Base-by-base conservation (phyloP, 2,888 invertebrate species). In the Tiliacea citrago region DNA sequence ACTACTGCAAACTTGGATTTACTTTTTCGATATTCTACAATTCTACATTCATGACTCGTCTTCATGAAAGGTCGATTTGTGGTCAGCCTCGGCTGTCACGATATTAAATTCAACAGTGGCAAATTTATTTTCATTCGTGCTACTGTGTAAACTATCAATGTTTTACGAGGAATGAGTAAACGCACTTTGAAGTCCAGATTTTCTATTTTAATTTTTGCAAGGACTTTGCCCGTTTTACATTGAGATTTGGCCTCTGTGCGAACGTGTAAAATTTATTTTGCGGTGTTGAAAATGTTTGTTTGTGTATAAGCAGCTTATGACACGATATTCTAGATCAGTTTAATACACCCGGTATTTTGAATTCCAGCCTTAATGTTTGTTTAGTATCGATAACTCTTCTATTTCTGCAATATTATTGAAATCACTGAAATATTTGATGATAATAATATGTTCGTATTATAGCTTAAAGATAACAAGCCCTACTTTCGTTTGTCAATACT, bases 1-100 rank as follows among this genome's bases (percentile, higher is more conserved):
- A 60, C 73, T 86, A 73, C 78, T 83, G 85, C 80, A 85, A 81
- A 84, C 85, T 89, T 75, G 76, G 87, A 76, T 84, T 5, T 77
- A 83, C 85, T 88, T 88, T 90, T 86, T 85, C 77, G 68, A 81
- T 82, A 78, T 77, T 88, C 77, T 81, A 82, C 53, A 85, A 79
- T 76, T 86, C 79, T 79, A 80, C 67, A 87, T 88, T 88, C 87
- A 89, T 75, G 79, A 85, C 69, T 79, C 79, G 87, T 88, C 84
- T 84, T 83, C 78, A 86, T 84, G 83, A 87, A 86, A 89, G 85
- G 83, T 80, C 79, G 82, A 79, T 82, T 89, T 90, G 90, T 81
- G 89, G 88, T 86, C 69, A 84, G 65, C 75, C 85, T 79, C 65
- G 75, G 62, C 73, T 81, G 88, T 87, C 88, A 86, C 86, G 86